These are phyloP conservation scores for Penaeus monodon DNA, from an alignment of 2,888 invertebrate species.

Conservation along the genomic window DNA sequence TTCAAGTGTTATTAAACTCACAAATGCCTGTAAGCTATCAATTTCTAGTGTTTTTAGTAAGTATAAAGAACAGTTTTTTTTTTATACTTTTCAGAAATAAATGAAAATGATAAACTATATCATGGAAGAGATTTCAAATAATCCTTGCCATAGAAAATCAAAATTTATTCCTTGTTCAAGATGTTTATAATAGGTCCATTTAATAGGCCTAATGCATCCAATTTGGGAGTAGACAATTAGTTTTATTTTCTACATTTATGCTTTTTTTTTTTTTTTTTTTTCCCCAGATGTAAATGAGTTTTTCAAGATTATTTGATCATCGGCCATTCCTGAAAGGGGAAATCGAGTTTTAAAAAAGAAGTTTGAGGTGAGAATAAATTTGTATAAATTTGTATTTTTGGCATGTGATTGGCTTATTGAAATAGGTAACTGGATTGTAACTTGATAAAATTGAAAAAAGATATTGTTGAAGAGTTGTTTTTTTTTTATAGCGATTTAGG, in stretches of 20 bases:
- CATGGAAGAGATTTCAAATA: no score
- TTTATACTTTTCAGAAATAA: no score
- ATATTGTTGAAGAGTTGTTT: background rate
- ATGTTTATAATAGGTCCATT: background rate
- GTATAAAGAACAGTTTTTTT: no score
- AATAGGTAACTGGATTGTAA: no score
- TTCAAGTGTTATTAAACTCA: no score
- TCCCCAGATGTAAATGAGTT: slow-evolving; percentile 63
- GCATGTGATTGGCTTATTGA: no score
- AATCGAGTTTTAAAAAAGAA: slow-evolving; percentile 62
- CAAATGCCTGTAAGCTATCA: no score
- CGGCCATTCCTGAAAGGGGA: slow-evolving; percentile 63
- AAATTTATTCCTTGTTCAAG: no score
- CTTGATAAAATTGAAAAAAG: background rate
- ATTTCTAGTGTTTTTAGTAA: no score
- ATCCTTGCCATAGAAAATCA: no score
- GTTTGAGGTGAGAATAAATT: slow-evolving; percentile 57
- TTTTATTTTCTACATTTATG: background rate
- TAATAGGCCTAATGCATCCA: background rate
- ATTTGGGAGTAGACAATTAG: background rate
- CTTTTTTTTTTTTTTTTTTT: slow-evolving; percentile 2
- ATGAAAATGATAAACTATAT: no score
- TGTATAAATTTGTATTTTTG: background rate
- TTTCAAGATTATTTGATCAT: slow-evolving; percentile 65
- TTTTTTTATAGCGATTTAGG: background rate